Base-by-base conservation (phyloP, 92 coral and sea anemone species). In the Actinostola sp. region DNA sequence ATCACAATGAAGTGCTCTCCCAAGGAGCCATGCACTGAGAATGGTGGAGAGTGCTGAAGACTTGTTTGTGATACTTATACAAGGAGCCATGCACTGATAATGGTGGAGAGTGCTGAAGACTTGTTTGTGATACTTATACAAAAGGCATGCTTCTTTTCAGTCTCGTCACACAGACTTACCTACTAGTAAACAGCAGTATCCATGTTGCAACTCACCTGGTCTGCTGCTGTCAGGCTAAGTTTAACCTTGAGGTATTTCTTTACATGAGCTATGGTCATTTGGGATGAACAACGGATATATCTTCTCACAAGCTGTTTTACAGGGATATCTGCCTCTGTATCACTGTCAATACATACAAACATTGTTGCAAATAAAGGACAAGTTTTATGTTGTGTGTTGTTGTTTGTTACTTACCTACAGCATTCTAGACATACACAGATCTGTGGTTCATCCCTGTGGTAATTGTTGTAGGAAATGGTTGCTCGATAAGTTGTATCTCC, bases 401-500 rank as follows among this genome's bases (percentile, higher is more conserved):
- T 39, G 45, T 39, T 7, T 39, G 8, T 14, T 57, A 57, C 63
- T 4, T 26, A 57, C 63, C 63, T 27, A 57, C 63, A 80, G 60
- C 92, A 88, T 43, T 92, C 92, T 64, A 94, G 93, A 52, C 90
- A 94, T 28, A 94, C 93, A 29, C 92, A 93, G 67, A 94, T 92
- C 78, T 94, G 98, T 9, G 98, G 98, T 43, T 94, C 98, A 50
- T 90, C 91, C 1, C 98, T 84, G 77, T 94, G 98, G 43, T 73
- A 88, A 71, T 88, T 90, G 60, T 81, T 70, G 17, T 85, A 69
- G 50, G 68, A 42, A 16, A 71, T 53, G 67, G 60, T 69, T 67
- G 74, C 36, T 51, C 29, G 56, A 33, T 68, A 68, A 32, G 32
- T 51, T 31, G 74, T 68, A 19, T 51, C 49, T 27, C 2, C 72